These are phyloP conservation scores for Latrodectus hesperus DNA, from an alignment of 2,888 invertebrate genomes.

Conservation along the genomic window DNA sequence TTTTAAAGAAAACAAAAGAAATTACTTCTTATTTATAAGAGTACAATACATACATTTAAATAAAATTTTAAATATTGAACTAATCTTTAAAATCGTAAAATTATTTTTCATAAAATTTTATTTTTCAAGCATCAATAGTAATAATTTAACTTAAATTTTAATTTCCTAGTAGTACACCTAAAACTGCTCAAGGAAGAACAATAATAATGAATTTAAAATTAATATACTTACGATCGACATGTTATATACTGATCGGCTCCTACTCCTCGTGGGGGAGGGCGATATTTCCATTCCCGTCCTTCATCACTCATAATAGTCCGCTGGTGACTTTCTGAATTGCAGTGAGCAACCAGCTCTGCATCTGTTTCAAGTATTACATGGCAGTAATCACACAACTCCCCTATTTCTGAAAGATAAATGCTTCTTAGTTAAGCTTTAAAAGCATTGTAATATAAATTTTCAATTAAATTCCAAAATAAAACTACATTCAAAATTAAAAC, in stretches of 20 bases:
- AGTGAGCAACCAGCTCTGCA: conserved; percentile 71
- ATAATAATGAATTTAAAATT: not conserved
- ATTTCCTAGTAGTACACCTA: no score
- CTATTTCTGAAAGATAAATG: conserved; percentile 16
- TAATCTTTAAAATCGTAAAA: not conserved
- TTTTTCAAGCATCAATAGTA: not conserved
- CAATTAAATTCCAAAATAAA: no score
- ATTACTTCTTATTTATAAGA: no score
- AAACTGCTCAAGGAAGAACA: not conserved
- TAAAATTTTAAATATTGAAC: no score
- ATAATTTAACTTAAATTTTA: not conserved
- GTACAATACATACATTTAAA: no score
- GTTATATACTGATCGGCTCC: conserved; percentile 81
- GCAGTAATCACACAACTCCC: conserved; percentile 59
- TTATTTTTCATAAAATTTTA: not conserved
- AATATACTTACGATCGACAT: conserved; percentile 78
- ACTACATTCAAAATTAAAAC: no score
- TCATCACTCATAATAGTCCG: conserved; percentile 83
- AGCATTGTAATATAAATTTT: no score
- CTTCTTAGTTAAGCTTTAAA: no score
- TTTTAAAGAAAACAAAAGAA: no score
- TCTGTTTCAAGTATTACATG: conserved; percentile 38
- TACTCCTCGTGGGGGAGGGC: conserved; percentile 83
- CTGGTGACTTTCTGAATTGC: conserved; percentile 77
- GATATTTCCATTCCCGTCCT: conserved; percentile 81